Percentiles rank a stretch among this genome's conserved stretches.
Evolutionary conservation across 2,797 vertebrate genomes (phyloP).

Genomic region (Lepilemur ruficaudatus): DNA sequence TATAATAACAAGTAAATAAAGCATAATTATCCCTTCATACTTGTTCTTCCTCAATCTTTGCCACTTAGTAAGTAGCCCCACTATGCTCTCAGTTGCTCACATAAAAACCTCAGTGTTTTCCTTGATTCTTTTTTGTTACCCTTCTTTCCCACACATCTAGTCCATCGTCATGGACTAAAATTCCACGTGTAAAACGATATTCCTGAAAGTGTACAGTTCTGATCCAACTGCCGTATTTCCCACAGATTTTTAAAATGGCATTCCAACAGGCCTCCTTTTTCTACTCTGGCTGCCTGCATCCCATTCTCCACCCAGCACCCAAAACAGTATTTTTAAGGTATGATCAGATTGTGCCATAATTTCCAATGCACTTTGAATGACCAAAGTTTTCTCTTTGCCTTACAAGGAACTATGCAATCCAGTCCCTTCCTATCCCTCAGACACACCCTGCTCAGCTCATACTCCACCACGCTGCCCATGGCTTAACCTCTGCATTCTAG

Average conservation of each 20-base stretch:
- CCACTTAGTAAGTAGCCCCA: not conserved
- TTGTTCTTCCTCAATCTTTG: not conserved
- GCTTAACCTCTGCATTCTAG: not conserved
- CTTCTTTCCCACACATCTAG: not conserved
- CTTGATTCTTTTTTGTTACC: not conserved
- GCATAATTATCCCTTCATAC: not conserved
- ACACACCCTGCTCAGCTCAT: not conserved
- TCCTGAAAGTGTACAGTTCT: not conserved
- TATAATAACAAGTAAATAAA: not conserved
- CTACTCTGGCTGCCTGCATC: not conserved
- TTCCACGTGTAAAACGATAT: not conserved
- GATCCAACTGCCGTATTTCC: not conserved
- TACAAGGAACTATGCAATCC: not conserved
- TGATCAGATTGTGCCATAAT: not conserved
- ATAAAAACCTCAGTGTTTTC: not conserved
- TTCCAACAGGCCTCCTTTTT: not conserved
- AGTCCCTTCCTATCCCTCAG: not conserved
- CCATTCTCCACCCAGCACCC: not conserved
- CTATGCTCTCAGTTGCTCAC: not conserved
- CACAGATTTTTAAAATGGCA: not conserved
- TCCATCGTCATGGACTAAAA: not conserved
- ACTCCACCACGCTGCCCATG: not conserved
- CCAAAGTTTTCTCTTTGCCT: not conserved
- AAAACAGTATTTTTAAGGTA: not conserved
- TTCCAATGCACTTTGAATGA: not conserved